phyloP scores from a whole-genome alignment of 92 coral and sea anemone genomes.

The Bergia sp. region DNA sequence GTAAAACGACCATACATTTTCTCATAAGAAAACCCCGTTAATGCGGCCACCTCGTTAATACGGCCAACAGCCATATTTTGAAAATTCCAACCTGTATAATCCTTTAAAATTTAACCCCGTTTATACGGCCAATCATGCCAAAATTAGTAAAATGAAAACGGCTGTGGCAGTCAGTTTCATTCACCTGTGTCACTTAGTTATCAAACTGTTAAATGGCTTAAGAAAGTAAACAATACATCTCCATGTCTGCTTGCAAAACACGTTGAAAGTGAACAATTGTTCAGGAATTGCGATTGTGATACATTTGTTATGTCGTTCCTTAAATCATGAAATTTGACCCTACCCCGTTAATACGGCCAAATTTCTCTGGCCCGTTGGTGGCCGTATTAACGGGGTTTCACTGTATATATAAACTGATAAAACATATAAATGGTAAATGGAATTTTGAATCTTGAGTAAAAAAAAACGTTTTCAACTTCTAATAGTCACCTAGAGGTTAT shows the following conservation, averaged over 20 bases:
- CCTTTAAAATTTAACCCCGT: too few species aligned
- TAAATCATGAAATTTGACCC: not conserved
- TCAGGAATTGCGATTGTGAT: not conserved
- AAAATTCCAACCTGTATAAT: too few species aligned
- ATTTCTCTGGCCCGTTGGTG: not conserved
- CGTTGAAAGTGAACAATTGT: not conserved
- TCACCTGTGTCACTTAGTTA: conserved; percentile 1
- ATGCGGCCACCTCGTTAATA: too few species aligned
- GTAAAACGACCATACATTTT: too few species aligned
- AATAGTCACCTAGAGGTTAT: too few species aligned
- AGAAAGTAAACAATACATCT: not conserved
- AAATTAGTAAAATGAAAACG: too few species aligned
- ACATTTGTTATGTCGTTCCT: not conserved
- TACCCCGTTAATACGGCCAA: conserved; percentile 4
- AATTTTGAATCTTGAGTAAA: too few species aligned
- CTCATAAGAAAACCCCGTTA: too few species aligned
- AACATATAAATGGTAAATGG: too few species aligned
- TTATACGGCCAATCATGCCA: too few species aligned
- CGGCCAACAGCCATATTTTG: too few species aligned
- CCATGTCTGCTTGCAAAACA: not conserved
- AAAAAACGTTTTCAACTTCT: too few species aligned
- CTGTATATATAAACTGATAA: not conserved
- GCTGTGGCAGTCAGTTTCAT: not conserved
- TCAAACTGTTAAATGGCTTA: not conserved
- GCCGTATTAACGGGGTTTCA: not conserved